Base-by-base conservation (phyloP, 2,113 vertebrate genomes). In the Neodon shergylaensis region DNA sequence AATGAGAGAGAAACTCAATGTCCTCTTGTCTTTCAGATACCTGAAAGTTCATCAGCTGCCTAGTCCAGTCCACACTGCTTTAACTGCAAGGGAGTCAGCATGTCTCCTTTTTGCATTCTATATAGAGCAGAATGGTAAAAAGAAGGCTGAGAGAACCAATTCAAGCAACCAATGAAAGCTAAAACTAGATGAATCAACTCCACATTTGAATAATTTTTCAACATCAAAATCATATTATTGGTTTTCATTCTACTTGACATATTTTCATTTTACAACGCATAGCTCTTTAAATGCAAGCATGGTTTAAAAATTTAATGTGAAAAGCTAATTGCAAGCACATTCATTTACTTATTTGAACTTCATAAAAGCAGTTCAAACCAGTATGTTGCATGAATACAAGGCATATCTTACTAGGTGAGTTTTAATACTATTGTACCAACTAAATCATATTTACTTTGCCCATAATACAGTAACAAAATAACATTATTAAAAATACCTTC, bases 231-330 rank as follows among this genome's bases (percentile, higher is more conserved):
- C 39, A 26, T 70, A 70, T 26, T 91, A 65, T 33, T 36, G 77
- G 36, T 36, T 84, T 92, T 47, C 36, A 84, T 88, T 74, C 88
- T 54, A 13, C 22, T 68, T 84, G 63, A 78, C 33, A 90, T 63
- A 92, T 88, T 92, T 65, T 79, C 11, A 70, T 24, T 74, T 74
- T 84, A 93, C 31, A 74, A 84, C 1, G 10, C 6, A 74, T 31
- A 78, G 13, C 10, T 95, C 70, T 94, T 91, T 88, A 94, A 88
- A 95, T 70, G 28, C 68, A 92, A 93, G 42, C 33, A 81, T 42
- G 26, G 39, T 88, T 93, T 84, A 92, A n/a, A 86, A 65, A 11
- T 58, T 54, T 85, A 78, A 83, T 58, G 65, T 21, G 28, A 72
- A 91, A 94, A 65, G n/a, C 14, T 17, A 76, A 68, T 68, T 95